Base-by-base conservation (phyloP, 2,888 invertebrate species). In the Helleia helle region DNA sequence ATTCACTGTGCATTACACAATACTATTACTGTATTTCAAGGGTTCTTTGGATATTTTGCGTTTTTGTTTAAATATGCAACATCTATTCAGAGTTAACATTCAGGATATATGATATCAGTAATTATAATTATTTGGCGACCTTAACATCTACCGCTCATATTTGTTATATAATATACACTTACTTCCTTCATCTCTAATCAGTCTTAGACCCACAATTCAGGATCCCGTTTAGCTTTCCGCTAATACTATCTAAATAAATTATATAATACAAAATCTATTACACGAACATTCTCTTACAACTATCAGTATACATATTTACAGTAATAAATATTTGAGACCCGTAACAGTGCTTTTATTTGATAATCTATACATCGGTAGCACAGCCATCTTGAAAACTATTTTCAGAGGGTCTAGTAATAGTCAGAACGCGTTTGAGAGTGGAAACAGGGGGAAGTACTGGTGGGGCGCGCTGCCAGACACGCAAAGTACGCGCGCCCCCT, bases 361-460 rank as follows among this genome's bases (percentile, higher is more conserved):
- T 41, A 49, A 47, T 62, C 61, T 92, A 95, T 72, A 95, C 95
- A 77, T 95, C 95, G 54, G 95, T 95, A 54, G 95, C 95, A 76
- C 94, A 94, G 61, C 95, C 95, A 81, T 95, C 95, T 73, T 95
- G 95, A 71, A 95, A 95, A 48, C 94, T 94, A 74, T 96, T 95
- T 64, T 96, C 96, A 14, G 95, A 93, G 70, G 93, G 94, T 64
- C 95, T 90, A 59, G 90, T 93, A 72, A 91, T 92, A 55, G 91
- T 91, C 50, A 94, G 88, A 45, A 92, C 94, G 50, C 94, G 90
- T 73, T 95, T 95, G 51, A 94, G 87, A 50, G 93, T 93, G 44
- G 93, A 91, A 29, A 94, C 94, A 13, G 94, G 95, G 18, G 93
- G 94, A 63, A 94, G 79, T 43, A 94, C 94, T 46, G 94, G 94